Evolutionary conservation across 2,888 invertebrate species (phyloP), one percentile per base, ranked within the genome.

Genomic region (Drosophila mettleri): DNA sequence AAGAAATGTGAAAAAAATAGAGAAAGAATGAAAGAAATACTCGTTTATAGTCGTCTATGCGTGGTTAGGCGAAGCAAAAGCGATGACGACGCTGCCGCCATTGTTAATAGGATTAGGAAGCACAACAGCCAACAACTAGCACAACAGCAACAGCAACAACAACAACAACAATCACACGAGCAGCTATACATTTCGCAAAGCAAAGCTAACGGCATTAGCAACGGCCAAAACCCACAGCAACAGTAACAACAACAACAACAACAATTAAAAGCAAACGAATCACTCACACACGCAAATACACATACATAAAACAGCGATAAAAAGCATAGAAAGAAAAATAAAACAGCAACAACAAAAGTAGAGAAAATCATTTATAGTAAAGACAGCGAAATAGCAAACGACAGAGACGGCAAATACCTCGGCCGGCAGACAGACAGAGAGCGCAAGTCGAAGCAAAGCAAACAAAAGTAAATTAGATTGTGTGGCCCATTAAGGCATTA

Each of bases 401-500:
- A 80, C 39, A 64, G 51, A 51, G 39, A 69, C 57, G 51, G 20
- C 57, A 27, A 58, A 31, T 29, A 22, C 14, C 34, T 18, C 31
- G 24, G 14, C 7, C 24, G 41, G 48, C 34, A 54, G 49, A 36
- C 14, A 18, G 51, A 49, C 12, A 49, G 64, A 60, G 57, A 52
- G 36, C 34, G 27, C 51, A 36, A 36, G 69, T 65, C 59, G 61
- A 54, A 60, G 67, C 60, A 68, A 73, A 69, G 69, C 82, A 85
- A 85, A 84, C 79, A 84, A 83, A 86, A 86, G 80, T 86, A 86
- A 86, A 86, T 86, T 86, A 85, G 86, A 86, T 86, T 86, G 86
- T 85, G 86, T 86, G 86, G 85, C 85, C 85, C 85, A 86, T 86
- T 86, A 86, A 79, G 80, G 85, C 86, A 86, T 86, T 86, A 86